These are phyloP conservation scores for Excalfactoria chinensis DNA, from an alignment of 2,113 vertebrate genomes.

Conservation along the genomic window DNA sequence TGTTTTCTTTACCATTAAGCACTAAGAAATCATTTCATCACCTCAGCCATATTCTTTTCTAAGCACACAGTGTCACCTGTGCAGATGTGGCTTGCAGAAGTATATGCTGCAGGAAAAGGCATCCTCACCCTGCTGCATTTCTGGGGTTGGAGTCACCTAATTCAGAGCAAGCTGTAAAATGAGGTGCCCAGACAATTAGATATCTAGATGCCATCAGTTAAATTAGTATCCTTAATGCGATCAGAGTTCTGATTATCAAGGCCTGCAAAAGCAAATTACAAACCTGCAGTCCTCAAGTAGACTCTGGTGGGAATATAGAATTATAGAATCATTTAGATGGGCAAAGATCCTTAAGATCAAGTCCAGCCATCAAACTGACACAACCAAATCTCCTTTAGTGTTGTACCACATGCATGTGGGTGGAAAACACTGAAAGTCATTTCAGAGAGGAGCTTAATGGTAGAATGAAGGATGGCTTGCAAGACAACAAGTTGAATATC, in stretches of 20 bases:
- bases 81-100: not conserved
- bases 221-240: not conserved
- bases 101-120: not conserved
- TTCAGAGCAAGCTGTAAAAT: not conserved
- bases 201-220: not conserved
- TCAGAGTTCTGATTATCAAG: not conserved
- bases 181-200: not conserved
- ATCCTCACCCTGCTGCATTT: not conserved
- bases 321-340: too few species aligned
- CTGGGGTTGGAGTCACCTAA: not conserved
- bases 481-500: not conserved
- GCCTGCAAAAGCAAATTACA: not conserved
- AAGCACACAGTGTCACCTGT: not conserved
- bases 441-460: not conserved
- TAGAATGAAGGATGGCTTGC: not conserved
- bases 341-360: too few species aligned
- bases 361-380: too few species aligned
- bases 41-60: not conserved
- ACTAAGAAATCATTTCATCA: not conserved
- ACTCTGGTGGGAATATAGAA: not conserved
- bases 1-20: not conserved
- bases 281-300: not conserved
- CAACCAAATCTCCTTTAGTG: too few species aligned
- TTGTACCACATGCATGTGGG: too few species aligned
- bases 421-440: accelerated